Evolutionary conservation across 2,113 vertebrate species (phyloP), one percentile per base, ranked within the genome.

Genomic region (Cichladusa arquata): DNA sequence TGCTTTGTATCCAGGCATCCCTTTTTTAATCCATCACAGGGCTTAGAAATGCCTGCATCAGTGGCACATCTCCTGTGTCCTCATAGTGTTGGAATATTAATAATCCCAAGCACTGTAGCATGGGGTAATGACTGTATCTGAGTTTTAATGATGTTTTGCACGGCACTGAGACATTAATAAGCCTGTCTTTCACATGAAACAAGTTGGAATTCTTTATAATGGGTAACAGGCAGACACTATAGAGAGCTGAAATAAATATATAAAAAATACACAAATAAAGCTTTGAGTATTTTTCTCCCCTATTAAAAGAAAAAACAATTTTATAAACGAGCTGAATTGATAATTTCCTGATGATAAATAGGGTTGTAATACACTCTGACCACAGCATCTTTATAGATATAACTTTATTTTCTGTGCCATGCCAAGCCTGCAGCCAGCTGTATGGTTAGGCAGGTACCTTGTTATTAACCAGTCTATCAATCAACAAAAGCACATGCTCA

Each of bases 121-220:
- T 4, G 6, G 66, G 54, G 62, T 94, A 97, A 97, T 95, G 93
- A 89, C 93, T 93, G 23, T 33, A 79, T 78, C 93, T 93, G 93
- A 94, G 67, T 80, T 96, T 96, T 97, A 96, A 97, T 95, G 95
- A 97, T 96, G 82, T 76, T 60, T 31, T 26, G 4, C 62, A 40
- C 51, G 45, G 62, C 47, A 90, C 2, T 38, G 73, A 91, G 77
- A 91, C 88, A 92, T 95, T 94, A 96, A 90, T 95, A 96, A 96
- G 73, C 56, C 85, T 93, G 64, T 66, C 88, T 96, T 69, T 83
- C 56, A 47, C 11, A 78, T 2, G 33, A 88, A 72, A 86, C 25
- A 48, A 91, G 29, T 14, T 47, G 48, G 66, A 94, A 72, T 86
- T 87, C 44, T 80, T 95, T 66, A 42, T 42, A 73, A 76, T 24